These are phyloP conservation scores for Ataeniobius toweri DNA, from an alignment of 2,797 vertebrate genomes.

Conservation along the genomic window DNA sequence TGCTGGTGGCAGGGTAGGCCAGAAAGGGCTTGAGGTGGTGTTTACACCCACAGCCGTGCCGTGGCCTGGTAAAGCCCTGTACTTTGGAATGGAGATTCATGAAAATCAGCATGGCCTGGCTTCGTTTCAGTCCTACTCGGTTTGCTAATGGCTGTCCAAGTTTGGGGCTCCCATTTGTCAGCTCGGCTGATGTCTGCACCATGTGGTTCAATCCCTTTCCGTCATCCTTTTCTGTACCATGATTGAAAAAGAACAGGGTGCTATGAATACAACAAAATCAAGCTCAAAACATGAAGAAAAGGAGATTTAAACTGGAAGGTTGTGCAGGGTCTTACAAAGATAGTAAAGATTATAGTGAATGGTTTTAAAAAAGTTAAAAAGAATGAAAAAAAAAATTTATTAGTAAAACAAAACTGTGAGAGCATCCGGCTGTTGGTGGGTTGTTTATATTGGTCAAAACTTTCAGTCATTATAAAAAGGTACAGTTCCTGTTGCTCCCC, in stretches of 20 bases:
- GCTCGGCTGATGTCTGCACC: slow-evolving; percentile 62
- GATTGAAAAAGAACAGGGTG: slow-evolving; percentile 51
- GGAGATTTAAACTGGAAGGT: slow-evolving; percentile 32
- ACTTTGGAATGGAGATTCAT: slow-evolving; percentile 46
- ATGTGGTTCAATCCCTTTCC: slow-evolving; percentile 60
- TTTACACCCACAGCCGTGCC: slow-evolving; percentile 37
- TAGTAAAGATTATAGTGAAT: neutral
- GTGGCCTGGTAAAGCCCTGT: slow-evolving; percentile 40
- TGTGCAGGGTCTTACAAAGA: neutral
- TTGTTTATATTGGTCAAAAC: slow-evolving; percentile 37
- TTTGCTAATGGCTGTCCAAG: slow-evolving; percentile 63
- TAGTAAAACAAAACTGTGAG: slow-evolving; percentile 3
- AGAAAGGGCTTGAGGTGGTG: slow-evolving; percentile 42
- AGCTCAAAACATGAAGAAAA: slow-evolving; percentile 11
- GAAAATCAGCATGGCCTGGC: slow-evolving; percentile 61
- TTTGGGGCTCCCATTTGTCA: slow-evolving; percentile 62
- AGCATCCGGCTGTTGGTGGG: neutral
- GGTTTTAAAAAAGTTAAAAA: neutral
- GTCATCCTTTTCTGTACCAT: slow-evolving; percentile 51
- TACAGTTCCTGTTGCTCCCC: slow-evolving; percentile 15
- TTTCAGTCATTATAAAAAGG: slow-evolving; percentile 23
- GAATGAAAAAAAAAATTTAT: neutral
- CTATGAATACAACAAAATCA: slow-evolving; percentile 17
- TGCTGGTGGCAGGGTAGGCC: slow-evolving; percentile 36
- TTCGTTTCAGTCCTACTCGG: slow-evolving; percentile 40